Evolutionary conservation across 2,888 invertebrate genomes (phyloP), one percentile per base, ranked within the genome.

Genomic region (Meteorus cinctellus): DNA sequence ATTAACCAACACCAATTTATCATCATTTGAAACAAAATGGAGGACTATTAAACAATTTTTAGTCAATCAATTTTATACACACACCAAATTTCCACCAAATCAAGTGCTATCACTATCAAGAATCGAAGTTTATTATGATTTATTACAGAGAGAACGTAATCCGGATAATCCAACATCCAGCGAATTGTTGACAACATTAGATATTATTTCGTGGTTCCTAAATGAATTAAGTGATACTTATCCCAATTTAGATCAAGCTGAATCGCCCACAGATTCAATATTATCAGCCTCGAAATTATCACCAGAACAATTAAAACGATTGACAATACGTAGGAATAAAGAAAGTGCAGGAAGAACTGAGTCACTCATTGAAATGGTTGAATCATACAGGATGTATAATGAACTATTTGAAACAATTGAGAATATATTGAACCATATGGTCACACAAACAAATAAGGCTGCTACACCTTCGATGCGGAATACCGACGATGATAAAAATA

Each of bases 151-250:
- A 65, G 79, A 81, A 41, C 84, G 85, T 4, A 84, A 83, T 24
- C 36, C 74, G 0, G 70, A 81, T 45, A 74, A 72, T 31, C 60
- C 36, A 8, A 27, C 77, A 27, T 27, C 72, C 14, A 75, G 78
- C 16, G 77, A 78, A 6, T 74, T 75, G 36, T 70, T 80, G 5
- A 72, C 78, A 16, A 34, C 84, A 19, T 62, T 68, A 0, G 78
- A 79, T 19, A 79, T 84, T 75, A 77, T 88, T 27, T 67, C 82
- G 4, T 88, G 88, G 88, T 84, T 88, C 45, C 69, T 88, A 24
- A 81, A 81, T 41, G 88, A 89, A 69, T 41, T 79, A 6, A 65
- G 65, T 24, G 77, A 77, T n/a, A 62, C 75, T 31, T 31, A 34
- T 0, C 76, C 79, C 2, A 74, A 63, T 6, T 14, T 36, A 36